phyloP scores from a whole-genome alignment of 2,888 invertebrate species.

The Rugalucina vietnamica region DNA sequence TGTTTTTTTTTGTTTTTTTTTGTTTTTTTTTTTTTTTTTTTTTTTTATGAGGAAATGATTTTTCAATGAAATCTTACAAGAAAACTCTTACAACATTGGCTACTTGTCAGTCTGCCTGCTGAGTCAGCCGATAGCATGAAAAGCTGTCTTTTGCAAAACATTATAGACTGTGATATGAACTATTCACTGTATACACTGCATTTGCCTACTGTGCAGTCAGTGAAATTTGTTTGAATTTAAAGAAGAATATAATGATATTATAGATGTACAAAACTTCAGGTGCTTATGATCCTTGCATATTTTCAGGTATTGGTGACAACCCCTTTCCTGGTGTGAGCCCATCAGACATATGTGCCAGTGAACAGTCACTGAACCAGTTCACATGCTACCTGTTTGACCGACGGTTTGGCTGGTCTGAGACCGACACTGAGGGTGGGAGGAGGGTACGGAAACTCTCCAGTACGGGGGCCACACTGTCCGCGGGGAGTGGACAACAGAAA shows the following conservation, averaged over 20 bases:
- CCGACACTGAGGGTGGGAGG: slow-evolving; percentile 65
- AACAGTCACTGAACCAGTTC: slow-evolving; percentile 67
- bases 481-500: slow-evolving; percentile 69
- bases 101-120: no score
- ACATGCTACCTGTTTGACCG: slow-evolving; percentile 77
- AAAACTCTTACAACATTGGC: no score
- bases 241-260: background rate
- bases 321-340: slow-evolving; percentile 52
- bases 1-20: no score
- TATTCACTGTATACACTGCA: no score
- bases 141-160: no score
- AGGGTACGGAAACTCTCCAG: slow-evolving; percentile 65
- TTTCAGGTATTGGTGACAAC: slow-evolving; percentile 52
- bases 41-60: no score
- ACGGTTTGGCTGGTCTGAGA: slow-evolving; percentile 81
- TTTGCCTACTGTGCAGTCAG: no score
- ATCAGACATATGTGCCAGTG: slow-evolving; percentile 48
- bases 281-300: background rate
- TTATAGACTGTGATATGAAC: no score
- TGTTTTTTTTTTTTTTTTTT: no score
- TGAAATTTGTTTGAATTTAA: no score
- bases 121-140: no score
- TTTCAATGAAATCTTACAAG: no score
- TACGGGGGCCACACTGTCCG: slow-evolving; percentile 64
- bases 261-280: background rate